These are phyloP conservation scores for Hydraecia micacea DNA, from an alignment of 2,888 invertebrate species.

Conservation along the genomic window DNA sequence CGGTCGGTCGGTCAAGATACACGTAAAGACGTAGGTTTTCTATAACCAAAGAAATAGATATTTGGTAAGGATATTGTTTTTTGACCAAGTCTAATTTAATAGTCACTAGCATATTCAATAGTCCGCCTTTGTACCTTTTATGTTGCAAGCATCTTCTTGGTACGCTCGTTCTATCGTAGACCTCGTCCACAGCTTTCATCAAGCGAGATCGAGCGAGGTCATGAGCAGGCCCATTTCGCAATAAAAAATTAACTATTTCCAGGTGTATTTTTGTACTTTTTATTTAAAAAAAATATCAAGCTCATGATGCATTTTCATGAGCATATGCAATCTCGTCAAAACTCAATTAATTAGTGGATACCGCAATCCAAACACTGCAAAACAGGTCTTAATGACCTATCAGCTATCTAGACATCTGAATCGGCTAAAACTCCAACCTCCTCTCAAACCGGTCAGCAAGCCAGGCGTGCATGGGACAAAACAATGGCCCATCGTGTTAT, in stretches of 20 bases:
- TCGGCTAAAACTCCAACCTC: background rate
- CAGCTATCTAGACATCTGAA: constrained; percentile 30
- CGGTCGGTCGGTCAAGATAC: background rate
- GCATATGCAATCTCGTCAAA: background rate
- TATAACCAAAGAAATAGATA: background rate
- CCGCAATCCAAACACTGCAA: background rate
- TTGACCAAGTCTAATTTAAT: background rate
- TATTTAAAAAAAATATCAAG: background rate
- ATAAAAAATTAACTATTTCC: background rate
- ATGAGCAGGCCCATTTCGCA: background rate
- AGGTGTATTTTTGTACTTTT: background rate
- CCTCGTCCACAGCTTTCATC: background rate
- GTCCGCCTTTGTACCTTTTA: background rate
- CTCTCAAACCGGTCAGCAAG: constrained; percentile 46
- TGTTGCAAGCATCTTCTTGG: background rate
- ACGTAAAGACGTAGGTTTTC: background rate
- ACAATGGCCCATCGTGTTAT: constrained; percentile 61
- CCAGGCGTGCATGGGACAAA: constrained; percentile 35
- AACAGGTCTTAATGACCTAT: constrained; percentile 18
- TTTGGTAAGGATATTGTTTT: background rate
- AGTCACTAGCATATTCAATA: background rate
- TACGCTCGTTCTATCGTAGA: background rate
- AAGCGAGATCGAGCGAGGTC: background rate
- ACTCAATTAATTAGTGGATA: background rate
- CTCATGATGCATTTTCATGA: background rate